Base-by-base conservation (phyloP, 2,113 vertebrate genomes). In the Leuciscus idus region DNA sequence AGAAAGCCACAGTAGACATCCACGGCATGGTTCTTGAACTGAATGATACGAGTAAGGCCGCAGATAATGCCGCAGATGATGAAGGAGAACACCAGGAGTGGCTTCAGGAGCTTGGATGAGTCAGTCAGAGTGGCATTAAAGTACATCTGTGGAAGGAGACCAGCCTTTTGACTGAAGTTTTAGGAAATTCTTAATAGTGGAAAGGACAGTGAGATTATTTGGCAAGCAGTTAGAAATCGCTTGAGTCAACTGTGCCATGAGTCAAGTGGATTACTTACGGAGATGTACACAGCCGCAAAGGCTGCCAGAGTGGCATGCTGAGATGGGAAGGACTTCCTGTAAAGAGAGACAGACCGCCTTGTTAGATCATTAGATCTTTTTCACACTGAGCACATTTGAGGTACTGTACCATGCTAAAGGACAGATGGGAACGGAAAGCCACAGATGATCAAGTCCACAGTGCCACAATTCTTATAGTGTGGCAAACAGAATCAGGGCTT, bases 1-100 rank as follows among this genome's bases (percentile, higher is more conserved):
- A 99, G 93, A 91, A 99, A 99, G 84, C 98, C 98, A 92, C 97
- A 96, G 91, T 99, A 99, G 90, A 99, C 98, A 48, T 99, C 98
- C n/a, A 97, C 94, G 48, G 98, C 97, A 6, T 99, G 98, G 92
- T 98, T 99, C 95, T 99, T 99, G 89, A 99, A 99, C 90, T 99
- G 98, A 84, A 98, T 98, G 70, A 99, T 99, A 57, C 98, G 94
- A 46, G 98, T 99, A 90, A 99, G 94, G 43, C 98, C 98, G 6
- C 98, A 99, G 87, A 99, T 97, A 90, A 99, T 98, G 87, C 96
- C 98, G 85, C 98, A 97, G 91, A 99, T 99, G 89, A 98, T 95
- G 85, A 99, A 99, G 73, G 97, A 97, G 92, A 99, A 99, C 87
- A 99, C 98, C 91, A 99, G 89, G 85, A 99, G 96, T 1, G 98